A percentile compares a stretch with the other conserved stretches of the same genome.
Evolutionary conservation across 1,140 invertebrate genomes (phyloP).

Genomic region (Leptopilina clavipes): DNA sequence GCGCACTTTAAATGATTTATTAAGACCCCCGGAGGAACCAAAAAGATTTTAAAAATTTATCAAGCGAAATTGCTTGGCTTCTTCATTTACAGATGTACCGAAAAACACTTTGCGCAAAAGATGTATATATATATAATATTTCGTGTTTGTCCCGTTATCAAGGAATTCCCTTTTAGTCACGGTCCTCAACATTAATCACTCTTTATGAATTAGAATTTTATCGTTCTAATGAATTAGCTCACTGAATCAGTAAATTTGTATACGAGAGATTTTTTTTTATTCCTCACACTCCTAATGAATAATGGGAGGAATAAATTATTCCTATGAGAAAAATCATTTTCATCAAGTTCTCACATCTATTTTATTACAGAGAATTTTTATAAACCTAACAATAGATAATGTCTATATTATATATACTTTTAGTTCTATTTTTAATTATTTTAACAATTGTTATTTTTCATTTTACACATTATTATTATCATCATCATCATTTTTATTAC

Average conservation of each 20-base stretch:
- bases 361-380: background rate
- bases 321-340: constrained; percentile 18
- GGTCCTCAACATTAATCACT: constrained; percentile 15
- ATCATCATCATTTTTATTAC: too few relatives aligned
- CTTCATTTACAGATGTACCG: background rate
- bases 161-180: background rate
- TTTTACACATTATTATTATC: too few relatives aligned
- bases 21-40: background rate
- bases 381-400: background rate
- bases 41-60: background rate
- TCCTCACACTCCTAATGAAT: constrained; percentile 12
- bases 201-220: constrained; percentile 32
- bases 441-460: too few relatives aligned
- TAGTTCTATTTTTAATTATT: too few relatives aligned
- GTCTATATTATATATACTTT: background rate
- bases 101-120: constrained; percentile 7
- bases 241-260: background rate
- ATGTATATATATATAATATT: background rate
- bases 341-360: background rate
- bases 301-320: constrained; percentile 16
- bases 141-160: constrained; percentile 16
- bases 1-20: constrained; percentile 5
- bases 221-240: constrained; percentile 29
- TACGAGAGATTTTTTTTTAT: background rate
- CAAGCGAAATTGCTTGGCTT: background rate